Percentiles rank a stretch among this genome's conserved stretches.
These are phyloP conservation scores for Rhabdophis nuchalis DNA, from an alignment of 2,797 vertebrate genomes.

Conservation along the genomic window DNA sequence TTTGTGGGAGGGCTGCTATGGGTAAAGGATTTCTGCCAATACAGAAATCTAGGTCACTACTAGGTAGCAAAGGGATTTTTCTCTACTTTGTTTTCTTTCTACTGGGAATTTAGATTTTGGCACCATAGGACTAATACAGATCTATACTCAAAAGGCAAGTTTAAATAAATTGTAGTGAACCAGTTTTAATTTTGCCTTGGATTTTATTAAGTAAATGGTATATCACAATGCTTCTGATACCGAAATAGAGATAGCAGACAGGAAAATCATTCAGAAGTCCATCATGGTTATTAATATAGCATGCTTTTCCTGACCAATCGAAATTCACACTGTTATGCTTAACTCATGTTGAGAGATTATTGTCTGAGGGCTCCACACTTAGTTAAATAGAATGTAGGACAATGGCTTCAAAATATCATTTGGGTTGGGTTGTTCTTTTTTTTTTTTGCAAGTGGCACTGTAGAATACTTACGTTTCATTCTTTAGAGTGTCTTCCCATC, in stretches of 20 bases:
- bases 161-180: not conserved
- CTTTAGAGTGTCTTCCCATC: not conserved
- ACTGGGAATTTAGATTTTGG: not conserved
- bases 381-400: not conserved
- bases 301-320: not conserved
- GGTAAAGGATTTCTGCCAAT: not conserved
- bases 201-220: not conserved
- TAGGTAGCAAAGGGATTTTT: not conserved
- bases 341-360: not conserved
- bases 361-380: not conserved
- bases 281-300: not conserved
- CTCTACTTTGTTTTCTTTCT: not conserved
- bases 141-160: not conserved
- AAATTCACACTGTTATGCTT: not conserved
- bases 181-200: not conserved
- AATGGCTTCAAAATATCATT: not conserved
- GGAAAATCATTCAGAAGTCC: not conserved
- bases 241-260: not conserved
- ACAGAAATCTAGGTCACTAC: not conserved
- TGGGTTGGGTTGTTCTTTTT: too few relatives aligned
- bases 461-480: not conserved
- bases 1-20: not conserved
- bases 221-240: not conserved
- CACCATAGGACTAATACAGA: not conserved
- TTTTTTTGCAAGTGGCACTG: not conserved